phyloP scores from a whole-genome alignment of 2,888 invertebrate species.

The Acronicta aceris region DNA sequence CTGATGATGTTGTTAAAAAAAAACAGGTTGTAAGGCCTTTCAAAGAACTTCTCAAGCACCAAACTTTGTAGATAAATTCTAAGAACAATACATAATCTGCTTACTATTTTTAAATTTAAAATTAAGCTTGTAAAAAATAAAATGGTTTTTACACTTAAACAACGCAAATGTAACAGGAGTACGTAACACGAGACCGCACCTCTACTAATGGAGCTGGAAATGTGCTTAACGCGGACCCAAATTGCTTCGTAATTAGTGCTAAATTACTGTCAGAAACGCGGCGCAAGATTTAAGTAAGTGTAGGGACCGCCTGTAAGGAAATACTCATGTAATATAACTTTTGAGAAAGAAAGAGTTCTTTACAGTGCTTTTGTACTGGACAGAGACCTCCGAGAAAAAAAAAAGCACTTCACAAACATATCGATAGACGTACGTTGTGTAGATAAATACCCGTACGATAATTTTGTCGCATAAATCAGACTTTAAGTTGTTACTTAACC shows the following conservation, averaged over 20 bases:
- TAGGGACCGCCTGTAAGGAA: constrained; percentile 1
- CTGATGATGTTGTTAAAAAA: too few relatives aligned
- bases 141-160: neutral
- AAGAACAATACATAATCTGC: too few relatives aligned
- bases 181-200: constrained; percentile 35
- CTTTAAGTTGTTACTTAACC: too few relatives aligned
- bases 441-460: too few relatives aligned
- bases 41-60: too few relatives aligned
- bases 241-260: constrained; percentile 59
- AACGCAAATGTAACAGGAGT: constrained; percentile 16
- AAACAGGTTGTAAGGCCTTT: too few relatives aligned
- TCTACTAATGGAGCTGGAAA: constrained; percentile 54
- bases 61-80: too few relatives aligned
- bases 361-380: neutral
- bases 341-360: neutral
- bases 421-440: too few relatives aligned
- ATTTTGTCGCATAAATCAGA: too few relatives aligned
- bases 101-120: too few relatives aligned
- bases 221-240: constrained; percentile 54
- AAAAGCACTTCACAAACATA: too few relatives aligned
- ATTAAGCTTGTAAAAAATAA: neutral
- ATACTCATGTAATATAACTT: constrained; percentile 5
- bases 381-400: too few relatives aligned
- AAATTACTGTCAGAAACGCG: constrained; percentile 54
- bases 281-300: constrained; percentile 19